Evolutionary conservation across 2,888 invertebrate species (phyloP), one percentile per base, ranked within the genome.

Genomic region (Dryobota labecula): DNA sequence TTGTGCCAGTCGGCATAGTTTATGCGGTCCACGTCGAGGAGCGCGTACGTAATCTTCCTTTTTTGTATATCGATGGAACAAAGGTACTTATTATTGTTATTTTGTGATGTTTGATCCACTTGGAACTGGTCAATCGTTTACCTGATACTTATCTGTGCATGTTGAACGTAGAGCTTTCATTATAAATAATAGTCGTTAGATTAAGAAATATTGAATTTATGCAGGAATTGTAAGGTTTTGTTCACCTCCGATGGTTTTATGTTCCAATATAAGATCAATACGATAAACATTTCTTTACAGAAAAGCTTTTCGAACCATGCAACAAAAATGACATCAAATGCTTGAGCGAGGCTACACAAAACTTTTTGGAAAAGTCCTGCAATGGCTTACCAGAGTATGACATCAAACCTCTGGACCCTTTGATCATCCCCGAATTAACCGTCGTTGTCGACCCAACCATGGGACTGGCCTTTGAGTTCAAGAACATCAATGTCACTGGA

Each of bases 321-420:
- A 66, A 77, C n/a, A 86, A 89, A 33, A 76, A 84, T 30, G 95
- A 95, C 65, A 90, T 93, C 36, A 89, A 87, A 49, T 95, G 95
- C 51, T 79, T 95, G 18, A 91, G 91, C n/a, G 85, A 86, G 66
- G 87, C 92, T 7, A 94, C 94, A 0, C 88, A 92, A 60, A 82
- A 82, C 3, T 95, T 95, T 63, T 58, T 95, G 47, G 91, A 90
- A n/a, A 90, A 90, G 51, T 90, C 94, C 0, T 84, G 87, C 62
- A 84, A 84, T 70, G 95, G 95, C 6, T 88, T 93, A 27, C 88
- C 91, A 27, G 20, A 86, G 0, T 88, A 86, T 54, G 86, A 91
- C 49, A 90, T 95, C 45, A 88, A 80, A 58, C 73, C 92, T 2
- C 89, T 94, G 43, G 94, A 95, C 57, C 95, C 95, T 0, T 71